Base-by-base conservation (phyloP, 2,797 vertebrate genomes). In the Aselliscus stoliczkanus region DNA sequence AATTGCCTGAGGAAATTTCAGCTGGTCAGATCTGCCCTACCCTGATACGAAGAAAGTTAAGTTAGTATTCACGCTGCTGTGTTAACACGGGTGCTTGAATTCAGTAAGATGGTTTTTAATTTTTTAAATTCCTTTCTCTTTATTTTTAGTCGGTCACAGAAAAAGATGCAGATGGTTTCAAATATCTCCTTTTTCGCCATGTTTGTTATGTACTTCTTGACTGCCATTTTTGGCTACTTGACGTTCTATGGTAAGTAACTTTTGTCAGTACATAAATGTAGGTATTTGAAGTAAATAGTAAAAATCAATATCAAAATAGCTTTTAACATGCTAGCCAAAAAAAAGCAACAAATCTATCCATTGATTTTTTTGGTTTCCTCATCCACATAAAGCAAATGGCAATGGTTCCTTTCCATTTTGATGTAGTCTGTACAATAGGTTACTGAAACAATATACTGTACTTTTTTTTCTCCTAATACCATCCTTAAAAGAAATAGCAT, bases 171-270 rank as follows among this genome's bases (percentile, higher is more conserved):
- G 98, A 98, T 98, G 96, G 99, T 99, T 93, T 99, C 99, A 90
- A 99, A 99, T 89, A 98, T 99, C 96, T 99, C 99, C 97, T 99
- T 99, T 98, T 98, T 99, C 72, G 98, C 99, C 97, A 99, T 99
- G 99, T 99, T 99, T 98, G 85, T 99, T 97, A 99, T 99, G 99
- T 99, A 99, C 98, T 99, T 99, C 97, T 94, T 99, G 97, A 99
- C 99, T 1, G 99, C 99, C 90, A 98, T 99, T 96, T 99, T 99
- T 98, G 99, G 99, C 93, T 99, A 99, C 97, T 98, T 99, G 97
- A 99, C 99, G 81, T 99, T 99, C 98, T 99, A 99, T 1, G 99
- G 99, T 99, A 98, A 99, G 90, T 94, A 13, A 34, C 60, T 86
- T 97, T 97, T 85, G 39, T 34, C 17, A 9, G 2, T 34, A 11